Percentiles rank a stretch among this genome's conserved stretches.
These are phyloP conservation scores for Physella acuta DNA, from an alignment of 1,140 invertebrate genomes.

Conservation along the genomic window DNA sequence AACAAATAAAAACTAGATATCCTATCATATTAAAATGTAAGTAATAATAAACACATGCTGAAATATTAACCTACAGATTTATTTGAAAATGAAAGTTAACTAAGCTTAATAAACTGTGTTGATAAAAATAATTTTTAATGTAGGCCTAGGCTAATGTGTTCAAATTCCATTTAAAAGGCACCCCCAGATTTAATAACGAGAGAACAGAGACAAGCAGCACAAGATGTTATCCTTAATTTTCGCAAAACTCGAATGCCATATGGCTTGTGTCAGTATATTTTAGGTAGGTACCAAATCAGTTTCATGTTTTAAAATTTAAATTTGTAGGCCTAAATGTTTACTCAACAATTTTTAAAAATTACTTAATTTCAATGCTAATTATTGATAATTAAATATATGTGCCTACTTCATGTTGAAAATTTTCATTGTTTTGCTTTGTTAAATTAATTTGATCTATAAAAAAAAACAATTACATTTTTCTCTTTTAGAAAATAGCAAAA, in stretches of 20 bases:
- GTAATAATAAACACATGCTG: no score
- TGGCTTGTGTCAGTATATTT: conserved; percentile 75
- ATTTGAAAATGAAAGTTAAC: background rate
- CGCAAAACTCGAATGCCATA: conserved; percentile 81
- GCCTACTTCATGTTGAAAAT: no score
- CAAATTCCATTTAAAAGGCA: conserved; percentile 71
- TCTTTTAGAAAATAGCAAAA: conserved; percentile 70
- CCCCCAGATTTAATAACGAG: conserved; percentile 76
- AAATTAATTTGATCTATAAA: conserved; percentile 1
- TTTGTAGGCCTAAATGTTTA: no score
- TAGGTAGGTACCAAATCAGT: conserved; percentile 61
- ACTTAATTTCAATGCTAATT: no score
- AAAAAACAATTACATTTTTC: conserved; percentile 28
- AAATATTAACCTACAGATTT: no score
- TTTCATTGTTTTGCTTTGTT: background rate
- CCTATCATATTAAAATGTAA: no score
- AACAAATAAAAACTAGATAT: no score
- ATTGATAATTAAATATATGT: no score
- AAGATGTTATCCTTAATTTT: conserved; percentile 78
- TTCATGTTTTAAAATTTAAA: no score
- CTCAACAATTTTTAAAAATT: no score
- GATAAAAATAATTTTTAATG: conserved; percentile 41
- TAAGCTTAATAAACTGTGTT: background rate
- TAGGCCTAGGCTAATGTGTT: no score
- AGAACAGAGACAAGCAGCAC: conserved; percentile 77